Evolutionary conservation across 2,888 invertebrate species (phyloP).

Genomic region (Diabrotica balteata): DNA sequence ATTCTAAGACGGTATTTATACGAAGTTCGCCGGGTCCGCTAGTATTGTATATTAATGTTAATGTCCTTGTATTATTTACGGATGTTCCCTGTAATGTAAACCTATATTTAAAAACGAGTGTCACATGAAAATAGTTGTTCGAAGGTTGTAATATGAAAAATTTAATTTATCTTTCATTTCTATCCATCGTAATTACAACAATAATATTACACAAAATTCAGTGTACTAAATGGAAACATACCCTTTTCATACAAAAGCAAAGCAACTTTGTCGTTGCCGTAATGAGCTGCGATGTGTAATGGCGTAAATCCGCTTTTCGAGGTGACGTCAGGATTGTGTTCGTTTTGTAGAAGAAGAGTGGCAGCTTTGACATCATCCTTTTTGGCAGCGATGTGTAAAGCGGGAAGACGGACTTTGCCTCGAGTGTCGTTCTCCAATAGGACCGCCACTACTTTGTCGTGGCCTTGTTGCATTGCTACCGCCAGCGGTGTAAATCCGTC

Average conservation of each 20-base stretch:
- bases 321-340: conserved; percentile 95
- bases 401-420: conserved; percentile 94
- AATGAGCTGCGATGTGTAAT: conserved; percentile 97
- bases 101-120: too few species aligned
- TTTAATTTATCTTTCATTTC: too few species aligned
- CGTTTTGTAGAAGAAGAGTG: conserved; percentile 86
- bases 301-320: conserved; percentile 99
- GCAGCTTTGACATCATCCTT: conserved; percentile 98
- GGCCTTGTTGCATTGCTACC: conserved; percentile 98
- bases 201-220: too few species aligned
- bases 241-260: conserved; percentile 77
- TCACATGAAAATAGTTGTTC: too few species aligned
- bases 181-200: too few species aligned
- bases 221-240: not conserved
- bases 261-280: conserved; percentile 85
- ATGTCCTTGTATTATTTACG: too few species aligned
- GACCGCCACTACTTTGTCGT: conserved; percentile 96
- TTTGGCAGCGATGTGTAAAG: conserved; percentile 97
- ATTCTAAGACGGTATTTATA: too few species aligned
- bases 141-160: too few species aligned
- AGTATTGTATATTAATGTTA: too few species aligned
- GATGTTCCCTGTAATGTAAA: too few species aligned
- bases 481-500: conserved; percentile 98
- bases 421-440: conserved; percentile 95
- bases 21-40: too few species aligned